Evolutionary conservation across 2,888 invertebrate species (phyloP).

Genomic region (Ganaspis brasiliensis): DNA sequence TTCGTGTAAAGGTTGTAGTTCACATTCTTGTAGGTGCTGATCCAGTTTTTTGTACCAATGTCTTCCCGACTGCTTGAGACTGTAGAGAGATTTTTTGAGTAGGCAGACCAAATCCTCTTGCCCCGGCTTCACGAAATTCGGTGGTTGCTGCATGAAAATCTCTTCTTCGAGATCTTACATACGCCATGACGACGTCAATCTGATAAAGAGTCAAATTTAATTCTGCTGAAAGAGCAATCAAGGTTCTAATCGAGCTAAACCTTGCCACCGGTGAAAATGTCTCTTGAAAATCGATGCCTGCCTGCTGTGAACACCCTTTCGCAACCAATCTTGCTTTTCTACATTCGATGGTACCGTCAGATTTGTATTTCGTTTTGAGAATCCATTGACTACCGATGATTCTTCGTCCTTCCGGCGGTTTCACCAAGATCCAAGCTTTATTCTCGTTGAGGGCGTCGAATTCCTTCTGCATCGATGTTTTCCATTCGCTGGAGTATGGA

Average conservation of each 20-base stretch:
- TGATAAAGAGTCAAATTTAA: constrained; percentile 48
- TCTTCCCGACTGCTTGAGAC: constrained; percentile 59
- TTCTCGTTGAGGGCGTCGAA: constrained; percentile 39
- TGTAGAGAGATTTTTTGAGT: constrained; percentile 59
- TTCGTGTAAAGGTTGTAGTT: constrained; percentile 46
- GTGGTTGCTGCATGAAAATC: constrained; percentile 56
- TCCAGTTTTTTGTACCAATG: constrained; percentile 58
- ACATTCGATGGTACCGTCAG: not conserved
- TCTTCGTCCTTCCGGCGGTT: constrained; percentile 25
- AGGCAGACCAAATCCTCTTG: constrained; percentile 55
- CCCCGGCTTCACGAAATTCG: constrained; percentile 46
- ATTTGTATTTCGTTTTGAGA: not conserved
- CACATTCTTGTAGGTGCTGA: constrained; percentile 50
- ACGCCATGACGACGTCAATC: constrained; percentile 52
- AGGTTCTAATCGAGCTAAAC: constrained; percentile 61
- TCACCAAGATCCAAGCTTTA: constrained; percentile 44
- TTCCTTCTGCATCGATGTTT: constrained; percentile 45
- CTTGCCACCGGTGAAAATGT: constrained; percentile 67
- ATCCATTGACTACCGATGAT: constrained; percentile 45
- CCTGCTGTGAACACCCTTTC: constrained; percentile 64
- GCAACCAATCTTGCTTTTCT: constrained; percentile 68
- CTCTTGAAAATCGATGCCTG: constrained; percentile 66
- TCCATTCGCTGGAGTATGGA: constrained; percentile 41
- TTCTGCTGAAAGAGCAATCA: constrained; percentile 62
- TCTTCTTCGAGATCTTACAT: constrained; percentile 52